Conservation (phyloP, 2,888 invertebrate species). For the Zaprionus obscuricornis region DNA sequence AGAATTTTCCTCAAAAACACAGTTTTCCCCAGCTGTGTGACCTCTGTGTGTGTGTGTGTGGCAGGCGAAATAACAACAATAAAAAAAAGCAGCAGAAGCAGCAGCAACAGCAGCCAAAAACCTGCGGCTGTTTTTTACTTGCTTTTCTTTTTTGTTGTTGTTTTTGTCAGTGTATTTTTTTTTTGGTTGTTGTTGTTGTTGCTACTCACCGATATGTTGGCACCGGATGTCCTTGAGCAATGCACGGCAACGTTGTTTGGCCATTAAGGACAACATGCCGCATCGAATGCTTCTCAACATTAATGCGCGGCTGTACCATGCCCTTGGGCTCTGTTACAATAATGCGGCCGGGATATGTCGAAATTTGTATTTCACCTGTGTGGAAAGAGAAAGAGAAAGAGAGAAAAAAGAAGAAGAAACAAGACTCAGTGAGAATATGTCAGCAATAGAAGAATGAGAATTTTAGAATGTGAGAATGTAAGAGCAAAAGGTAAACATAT, state of each 20-base stretch:
- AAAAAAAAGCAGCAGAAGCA: not conserved
- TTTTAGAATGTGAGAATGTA: constrained; percentile 37
- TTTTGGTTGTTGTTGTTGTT: constrained; percentile 21
- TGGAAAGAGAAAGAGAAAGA: not conserved
- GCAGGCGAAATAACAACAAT: not conserved
- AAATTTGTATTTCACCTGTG: constrained; percentile 86
- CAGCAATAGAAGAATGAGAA: not conserved
- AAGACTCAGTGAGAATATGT: not conserved
- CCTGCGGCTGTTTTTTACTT: constrained; percentile 11
- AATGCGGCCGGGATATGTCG: constrained; percentile 88
- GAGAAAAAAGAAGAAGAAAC: constrained; percentile 7
- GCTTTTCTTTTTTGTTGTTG: not conserved
- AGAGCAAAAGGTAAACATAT: constrained; percentile 24
- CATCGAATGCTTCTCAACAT: constrained; percentile 88
- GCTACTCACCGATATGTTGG: constrained; percentile 88
- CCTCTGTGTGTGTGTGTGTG: constrained; percentile 2
- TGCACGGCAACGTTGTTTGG: constrained; percentile 90
- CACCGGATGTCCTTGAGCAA: constrained; percentile 92
- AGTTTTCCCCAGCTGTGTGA: too few relatives aligned
- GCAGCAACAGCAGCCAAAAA: constrained; percentile 3
- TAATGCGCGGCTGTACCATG: constrained; percentile 89
- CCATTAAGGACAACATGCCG: constrained; percentile 88
- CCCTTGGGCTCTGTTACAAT: constrained; percentile 89
- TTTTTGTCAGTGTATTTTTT: not conserved
- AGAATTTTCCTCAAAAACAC: too few relatives aligned